Evolutionary conservation across 2,113 vertebrate species (phyloP).

Genomic region (Pavo muticus): DNA sequence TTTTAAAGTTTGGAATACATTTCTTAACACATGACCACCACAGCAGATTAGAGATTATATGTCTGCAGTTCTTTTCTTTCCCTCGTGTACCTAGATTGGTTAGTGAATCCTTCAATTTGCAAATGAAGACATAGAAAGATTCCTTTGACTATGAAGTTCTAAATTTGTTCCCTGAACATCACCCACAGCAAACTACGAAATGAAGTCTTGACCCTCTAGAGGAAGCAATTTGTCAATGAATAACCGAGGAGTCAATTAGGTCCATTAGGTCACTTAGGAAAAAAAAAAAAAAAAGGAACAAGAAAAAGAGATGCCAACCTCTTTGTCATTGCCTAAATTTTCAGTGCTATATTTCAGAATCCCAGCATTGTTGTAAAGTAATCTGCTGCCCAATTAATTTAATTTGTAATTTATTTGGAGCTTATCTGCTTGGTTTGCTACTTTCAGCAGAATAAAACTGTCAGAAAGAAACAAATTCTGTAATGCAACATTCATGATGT

Average conservation of each 20-base stretch:
- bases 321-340: background rate
- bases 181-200: background rate
- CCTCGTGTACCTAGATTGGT: background rate
- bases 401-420: background rate
- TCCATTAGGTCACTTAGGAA: background rate
- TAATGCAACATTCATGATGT: fast-evolving
- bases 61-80: background rate
- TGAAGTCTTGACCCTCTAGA: background rate
- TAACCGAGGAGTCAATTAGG: background rate
- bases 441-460: background rate
- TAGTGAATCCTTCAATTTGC: background rate
- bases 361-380: background rate
- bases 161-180: background rate
- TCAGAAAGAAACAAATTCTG: background rate
- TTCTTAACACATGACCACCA: background rate
- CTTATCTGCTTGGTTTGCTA: background rate
- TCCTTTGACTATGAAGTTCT: background rate
- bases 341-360: background rate
- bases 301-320: background rate
- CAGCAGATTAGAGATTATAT: background rate
- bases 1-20: background rate
- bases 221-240: background rate
- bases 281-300: background rate
- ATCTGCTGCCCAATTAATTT: background rate
- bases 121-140: background rate